Conservation (phyloP, 2,113 vertebrate genomes). For the Passer montanus region DNA sequence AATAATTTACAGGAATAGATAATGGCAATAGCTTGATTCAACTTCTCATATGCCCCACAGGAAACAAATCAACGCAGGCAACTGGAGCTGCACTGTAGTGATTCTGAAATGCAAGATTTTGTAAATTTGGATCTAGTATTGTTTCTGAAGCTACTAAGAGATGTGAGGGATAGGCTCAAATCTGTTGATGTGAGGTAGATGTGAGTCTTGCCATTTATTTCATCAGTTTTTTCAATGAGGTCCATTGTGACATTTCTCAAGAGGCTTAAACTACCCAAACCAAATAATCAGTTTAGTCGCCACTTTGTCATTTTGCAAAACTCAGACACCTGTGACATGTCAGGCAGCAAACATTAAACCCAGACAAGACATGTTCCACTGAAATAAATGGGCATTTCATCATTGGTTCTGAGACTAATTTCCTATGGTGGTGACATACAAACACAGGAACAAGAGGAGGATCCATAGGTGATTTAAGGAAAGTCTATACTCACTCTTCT, state of each 20-base stretch:
- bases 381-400: background rate
- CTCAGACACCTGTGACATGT: background rate
- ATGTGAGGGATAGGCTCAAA: background rate
- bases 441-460: background rate
- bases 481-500: background rate
- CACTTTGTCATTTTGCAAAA: background rate
- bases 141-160: background rate
- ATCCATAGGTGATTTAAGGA: background rate
- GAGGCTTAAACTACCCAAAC: background rate
- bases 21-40: background rate
- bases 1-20: slow-evolving; percentile 54
- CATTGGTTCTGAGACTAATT: background rate
- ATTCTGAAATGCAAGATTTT: background rate
- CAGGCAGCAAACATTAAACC: background rate
- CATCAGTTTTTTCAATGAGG: background rate
- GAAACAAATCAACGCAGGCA: background rate
- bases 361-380: background rate
- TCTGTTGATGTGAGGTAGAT: background rate
- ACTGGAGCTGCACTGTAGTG: background rate
- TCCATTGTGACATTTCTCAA: background rate
- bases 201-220: background rate
- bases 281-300: background rate
- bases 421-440: background rate
- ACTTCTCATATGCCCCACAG: background rate
- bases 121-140: background rate